These are phyloP conservation scores for Pseudomyrmex cubaensis DNA, from an alignment of 1,140 invertebrate species.

Conservation along the genomic window DNA sequence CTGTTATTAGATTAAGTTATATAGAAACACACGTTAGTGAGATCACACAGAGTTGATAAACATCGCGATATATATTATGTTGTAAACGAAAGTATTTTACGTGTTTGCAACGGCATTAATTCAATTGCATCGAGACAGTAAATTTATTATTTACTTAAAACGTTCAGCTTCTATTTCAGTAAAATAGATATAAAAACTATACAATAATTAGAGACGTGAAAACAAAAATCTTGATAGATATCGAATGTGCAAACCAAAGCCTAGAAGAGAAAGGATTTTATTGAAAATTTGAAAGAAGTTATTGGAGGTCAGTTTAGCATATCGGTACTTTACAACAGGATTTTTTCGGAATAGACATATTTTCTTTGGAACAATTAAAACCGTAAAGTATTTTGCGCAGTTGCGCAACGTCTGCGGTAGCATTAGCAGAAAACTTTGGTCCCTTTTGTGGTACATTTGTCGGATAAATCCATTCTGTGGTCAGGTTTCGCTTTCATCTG, in stretches of 20 bases:
- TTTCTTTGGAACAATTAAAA: slow-evolving; percentile 54
- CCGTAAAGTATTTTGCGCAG: slow-evolving; percentile 39
- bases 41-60: no score
- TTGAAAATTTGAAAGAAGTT: no score
- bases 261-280: no score
- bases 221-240: no score
- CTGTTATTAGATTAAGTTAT: no score
- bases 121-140: slow-evolving; percentile 20
- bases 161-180: not conserved
- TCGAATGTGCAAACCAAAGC: no score
- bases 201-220: no score
- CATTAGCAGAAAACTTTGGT: slow-evolving; percentile 76
- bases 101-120: slow-evolving; percentile 6
- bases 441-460: slow-evolving; percentile 75
- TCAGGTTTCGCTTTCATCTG: slow-evolving; percentile 83
- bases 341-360: not conserved
- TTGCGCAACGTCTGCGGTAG: slow-evolving; percentile 59
- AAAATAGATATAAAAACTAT: no score
- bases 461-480: slow-evolving; percentile 81
- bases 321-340: no score
- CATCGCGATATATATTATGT: not conserved
- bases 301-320: no score
- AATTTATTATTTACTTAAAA: slow-evolving; percentile 24
- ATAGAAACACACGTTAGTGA: no score
- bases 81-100: slow-evolving; percentile 3